Evolutionary conservation across 2,888 invertebrate species (phyloP), one percentile per base, ranked within the genome.

Genomic region (Mesochorus sp.): DNA sequence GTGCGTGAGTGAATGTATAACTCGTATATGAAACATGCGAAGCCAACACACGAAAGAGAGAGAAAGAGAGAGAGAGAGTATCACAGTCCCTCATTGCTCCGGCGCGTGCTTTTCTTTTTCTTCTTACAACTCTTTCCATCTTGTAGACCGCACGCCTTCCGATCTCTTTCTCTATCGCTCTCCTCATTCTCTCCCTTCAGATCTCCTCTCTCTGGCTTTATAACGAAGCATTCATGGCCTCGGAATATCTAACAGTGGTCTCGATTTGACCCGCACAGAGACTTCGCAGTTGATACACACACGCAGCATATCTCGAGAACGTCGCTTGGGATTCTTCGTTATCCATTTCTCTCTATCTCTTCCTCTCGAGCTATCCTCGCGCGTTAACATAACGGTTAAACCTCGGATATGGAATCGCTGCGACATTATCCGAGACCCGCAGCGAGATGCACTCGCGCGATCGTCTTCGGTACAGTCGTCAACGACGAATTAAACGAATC

Each of bases 211-310:
- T 17, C 28, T 61, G 47, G 31, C 57, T 67, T 67, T 34, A 78
- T 85, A 85, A 85, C 84, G 86, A 85, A 86, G 82, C 82, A 85
- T 85, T 85, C 84, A 84, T 80, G 79, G 31, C 79, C 21, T 59
- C 5, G 37, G 26, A 49, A 70, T 59, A 70, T 26, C 49, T 73
- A 59, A 37, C 71, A 34, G 37, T 70, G 79, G 80, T 82, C 83
- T 53, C 80, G 80, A 84, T 84, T 73, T 78, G 78, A 81, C 70
- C 76, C 74, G 80, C 64, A 51, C 68, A 34, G n/a, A 37, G n/a
- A 21, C 59, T n/a, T 42, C 8, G 24, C 66, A 39, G 39, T 21
- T 24, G 28, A 53, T 67, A 68, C 53, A 75, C 42, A 39, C 12
- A 19, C 31, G 12, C 47, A 62, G 62, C 62, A 24, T n/a, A 34